Evolutionary conservation across 1,140 invertebrate genomes (phyloP).

Genomic region (Nilaparvata lugens): DNA sequence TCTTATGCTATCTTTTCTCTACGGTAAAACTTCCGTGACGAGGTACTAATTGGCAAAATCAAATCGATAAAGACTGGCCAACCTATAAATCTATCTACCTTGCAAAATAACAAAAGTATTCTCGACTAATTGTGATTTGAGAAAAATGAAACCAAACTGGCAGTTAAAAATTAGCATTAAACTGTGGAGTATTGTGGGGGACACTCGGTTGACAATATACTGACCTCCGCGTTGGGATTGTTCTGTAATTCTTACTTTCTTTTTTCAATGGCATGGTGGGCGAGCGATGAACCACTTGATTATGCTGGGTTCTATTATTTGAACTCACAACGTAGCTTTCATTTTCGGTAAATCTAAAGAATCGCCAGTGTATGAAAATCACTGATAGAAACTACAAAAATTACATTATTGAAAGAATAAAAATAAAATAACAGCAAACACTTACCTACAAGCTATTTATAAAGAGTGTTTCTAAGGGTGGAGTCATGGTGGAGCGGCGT

Average conservation of each 20-base stretch:
- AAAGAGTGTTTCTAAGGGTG: too few relatives aligned
- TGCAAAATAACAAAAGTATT: too few relatives aligned
- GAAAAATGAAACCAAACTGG: too few relatives aligned
- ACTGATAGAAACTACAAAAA: background rate
- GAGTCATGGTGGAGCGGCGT: too few relatives aligned
- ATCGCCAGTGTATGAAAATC: background rate
- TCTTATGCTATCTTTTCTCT: too few relatives aligned
- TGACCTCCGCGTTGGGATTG: constrained; percentile 17
- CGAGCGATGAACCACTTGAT: constrained; percentile 1
- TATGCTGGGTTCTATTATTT: constrained; percentile 8
- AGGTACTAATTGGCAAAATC: too few relatives aligned
- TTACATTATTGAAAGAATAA: background rate
- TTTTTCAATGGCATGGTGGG: constrained; percentile 16
- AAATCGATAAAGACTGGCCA: too few relatives aligned
- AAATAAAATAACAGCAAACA: background rate
- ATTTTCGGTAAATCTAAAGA: constrained; percentile 19
- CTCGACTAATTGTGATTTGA: too few relatives aligned
- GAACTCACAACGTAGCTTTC: constrained; percentile 14
- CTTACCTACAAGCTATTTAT: too few relatives aligned
- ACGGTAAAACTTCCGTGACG: too few relatives aligned
- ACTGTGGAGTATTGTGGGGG: background rate
- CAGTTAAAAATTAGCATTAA: too few relatives aligned
- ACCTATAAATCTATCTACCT: too few relatives aligned
- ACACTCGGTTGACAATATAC: background rate
- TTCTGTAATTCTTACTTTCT: constrained; percentile 11